These are phyloP conservation scores for Tupaia tana DNA, from an alignment of 2,113 vertebrate genomes.

Conservation along the genomic window DNA sequence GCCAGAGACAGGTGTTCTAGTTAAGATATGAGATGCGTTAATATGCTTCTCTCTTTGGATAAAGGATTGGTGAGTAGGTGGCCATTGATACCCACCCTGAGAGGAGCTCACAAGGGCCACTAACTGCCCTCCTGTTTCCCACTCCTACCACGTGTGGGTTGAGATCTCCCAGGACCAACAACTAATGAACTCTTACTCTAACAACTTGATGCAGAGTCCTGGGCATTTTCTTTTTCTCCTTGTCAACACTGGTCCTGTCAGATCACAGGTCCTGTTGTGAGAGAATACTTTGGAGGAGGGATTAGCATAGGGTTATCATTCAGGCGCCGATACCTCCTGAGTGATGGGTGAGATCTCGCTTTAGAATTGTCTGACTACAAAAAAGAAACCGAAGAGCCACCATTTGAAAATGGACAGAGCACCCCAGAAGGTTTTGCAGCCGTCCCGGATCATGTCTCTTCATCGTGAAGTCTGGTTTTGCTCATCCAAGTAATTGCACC, in stretches of 20 bases:
- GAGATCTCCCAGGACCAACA: neutral
- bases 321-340: neutral
- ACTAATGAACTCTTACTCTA: neutral
- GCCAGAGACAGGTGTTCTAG: neutral
- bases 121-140: neutral
- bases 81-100: neutral
- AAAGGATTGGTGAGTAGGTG: neutral
- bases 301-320: neutral
- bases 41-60: neutral
- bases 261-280: neutral
- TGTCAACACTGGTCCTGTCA: neutral
- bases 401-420: neutral
- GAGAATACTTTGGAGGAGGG: neutral
- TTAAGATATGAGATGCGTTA: neutral
- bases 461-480: conserved; percentile 51
- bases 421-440: neutral
- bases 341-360: neutral
- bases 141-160: rapidly evolving
- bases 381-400: neutral
- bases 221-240: neutral
- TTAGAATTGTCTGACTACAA: neutral
- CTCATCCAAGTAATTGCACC: conserved; percentile 57
- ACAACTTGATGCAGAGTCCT: neutral
- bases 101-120: neutral
- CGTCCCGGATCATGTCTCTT: conserved; percentile 34